These are phyloP conservation scores for Sorex maritimensis DNA, from an alignment of 2,797 vertebrate species.

Conservation along the genomic window DNA sequence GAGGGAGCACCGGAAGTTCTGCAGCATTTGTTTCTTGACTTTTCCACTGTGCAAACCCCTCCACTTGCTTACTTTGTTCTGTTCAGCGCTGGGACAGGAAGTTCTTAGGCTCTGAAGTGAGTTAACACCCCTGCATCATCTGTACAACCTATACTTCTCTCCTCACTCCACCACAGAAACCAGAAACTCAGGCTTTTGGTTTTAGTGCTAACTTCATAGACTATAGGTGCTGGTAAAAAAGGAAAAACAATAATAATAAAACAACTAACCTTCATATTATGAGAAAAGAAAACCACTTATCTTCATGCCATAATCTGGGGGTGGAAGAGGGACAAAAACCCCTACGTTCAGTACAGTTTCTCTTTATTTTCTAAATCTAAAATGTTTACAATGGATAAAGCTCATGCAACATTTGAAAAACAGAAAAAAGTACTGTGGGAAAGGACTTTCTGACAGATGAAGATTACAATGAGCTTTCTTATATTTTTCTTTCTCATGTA, in stretches of 20 bases:
- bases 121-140: conserved; percentile 20
- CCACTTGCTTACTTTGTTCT: neutral
- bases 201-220: neutral
- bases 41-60: conserved; percentile 72
- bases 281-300: neutral
- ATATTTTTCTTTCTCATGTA: neutral
- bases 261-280: neutral
- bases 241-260: neutral
- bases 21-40: conserved; percentile 68
- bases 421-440: neutral
- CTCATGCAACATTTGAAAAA: neutral
- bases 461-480: neutral
- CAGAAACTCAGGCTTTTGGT: neutral
- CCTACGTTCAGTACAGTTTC: neutral
- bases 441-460: neutral
- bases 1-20: conserved; percentile 72
- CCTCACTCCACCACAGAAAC: neutral
- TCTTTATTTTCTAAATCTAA: conserved; percentile 35
- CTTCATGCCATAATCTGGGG: neutral
- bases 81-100: conserved; percentile 73
- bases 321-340: neutral
- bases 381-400: conserved; percentile 40
- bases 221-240: neutral
- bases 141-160: neutral
- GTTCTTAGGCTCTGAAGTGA: neutral